Evolutionary conservation across 2,888 invertebrate species (phyloP).

Genomic region (Clanis bilineata): DNA sequence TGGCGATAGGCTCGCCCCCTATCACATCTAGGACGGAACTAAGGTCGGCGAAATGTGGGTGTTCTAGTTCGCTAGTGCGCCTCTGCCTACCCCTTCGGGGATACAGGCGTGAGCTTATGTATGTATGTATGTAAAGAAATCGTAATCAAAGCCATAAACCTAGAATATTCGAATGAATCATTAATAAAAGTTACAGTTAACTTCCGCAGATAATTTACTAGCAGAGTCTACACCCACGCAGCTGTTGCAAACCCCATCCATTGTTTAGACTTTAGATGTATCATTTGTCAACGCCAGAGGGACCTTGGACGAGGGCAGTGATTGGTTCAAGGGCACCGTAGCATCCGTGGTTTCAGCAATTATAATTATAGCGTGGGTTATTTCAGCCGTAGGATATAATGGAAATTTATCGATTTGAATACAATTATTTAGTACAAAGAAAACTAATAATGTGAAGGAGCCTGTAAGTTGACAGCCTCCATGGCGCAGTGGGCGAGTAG

Average conservation of each 20-base stretch:
- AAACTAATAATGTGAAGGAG: too few relatives aligned
- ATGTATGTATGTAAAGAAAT: neutral
- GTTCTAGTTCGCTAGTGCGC: too few relatives aligned
- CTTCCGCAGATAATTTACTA: neutral
- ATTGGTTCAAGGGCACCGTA: constrained; percentile 36
- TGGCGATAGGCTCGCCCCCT: too few relatives aligned
- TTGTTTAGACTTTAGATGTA: constrained; percentile 43
- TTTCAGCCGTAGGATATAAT: too few relatives aligned
- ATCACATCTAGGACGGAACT: too few relatives aligned
- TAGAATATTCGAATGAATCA: neutral
- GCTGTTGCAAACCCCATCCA: constrained; percentile 26
- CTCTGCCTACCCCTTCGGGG: too few relatives aligned
- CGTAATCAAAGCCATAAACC: neutral
- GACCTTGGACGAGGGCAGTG: neutral
- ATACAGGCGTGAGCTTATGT: too few relatives aligned
- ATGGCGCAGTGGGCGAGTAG: too few relatives aligned
- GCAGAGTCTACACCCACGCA: constrained; percentile 9
- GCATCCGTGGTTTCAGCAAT: neutral
- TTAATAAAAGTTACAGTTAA: neutral
- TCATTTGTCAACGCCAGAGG: constrained; percentile 51
- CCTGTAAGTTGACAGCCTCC: too few relatives aligned
- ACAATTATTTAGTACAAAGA: too few relatives aligned
- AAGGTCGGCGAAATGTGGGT: too few relatives aligned
- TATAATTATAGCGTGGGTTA: neutral
- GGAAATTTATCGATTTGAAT: too few relatives aligned